A percentile compares a stretch with the other conserved stretches of the same genome.
These are phyloP conservation scores for Ispidina picta DNA, from an alignment of 2,797 vertebrate genomes.

Conservation along the genomic window DNA sequence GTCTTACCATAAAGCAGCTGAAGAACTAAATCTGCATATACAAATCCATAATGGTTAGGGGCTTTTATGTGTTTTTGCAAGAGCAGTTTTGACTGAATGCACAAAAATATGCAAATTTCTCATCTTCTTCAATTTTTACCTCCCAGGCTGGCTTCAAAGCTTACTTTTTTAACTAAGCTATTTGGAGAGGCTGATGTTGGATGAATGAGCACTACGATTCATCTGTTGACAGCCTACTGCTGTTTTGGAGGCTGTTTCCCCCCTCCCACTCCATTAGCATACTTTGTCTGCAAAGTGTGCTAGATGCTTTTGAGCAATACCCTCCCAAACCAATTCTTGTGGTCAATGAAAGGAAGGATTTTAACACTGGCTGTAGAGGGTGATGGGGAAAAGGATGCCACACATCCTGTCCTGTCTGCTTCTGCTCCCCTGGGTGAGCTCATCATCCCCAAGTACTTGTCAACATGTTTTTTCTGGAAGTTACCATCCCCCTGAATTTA, in stretches of 20 bases:
- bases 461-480: background rate
- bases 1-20: conserved; percentile 24
- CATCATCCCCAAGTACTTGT: background rate
- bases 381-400: background rate
- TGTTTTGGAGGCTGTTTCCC: background rate
- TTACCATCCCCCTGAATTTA: background rate
- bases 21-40: conserved; percentile 55
- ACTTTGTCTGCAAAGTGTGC: background rate
- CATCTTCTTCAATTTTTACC: conserved; percentile 17
- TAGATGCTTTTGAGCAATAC: background rate
- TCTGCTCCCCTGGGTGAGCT: background rate
- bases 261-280: conserved; percentile 11
- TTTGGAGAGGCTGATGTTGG: conserved; percentile 19
- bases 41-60: conserved; percentile 52
- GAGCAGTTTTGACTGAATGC: conserved; percentile 38
- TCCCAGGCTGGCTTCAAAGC: conserved; percentile 46
- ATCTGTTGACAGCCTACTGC: conserved; percentile 17
- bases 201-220: background rate
- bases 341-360: background rate
- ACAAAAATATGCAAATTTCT: conserved; percentile 56
- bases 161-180: conserved; percentile 17
- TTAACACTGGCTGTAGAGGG: background rate
- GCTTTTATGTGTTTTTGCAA: conserved; percentile 39
- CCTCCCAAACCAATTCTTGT: background rate
- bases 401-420: background rate